These are phyloP conservation scores for Hyles euphorbiae DNA, from an alignment of 1,140 invertebrate genomes.

Conservation along the genomic window DNA sequence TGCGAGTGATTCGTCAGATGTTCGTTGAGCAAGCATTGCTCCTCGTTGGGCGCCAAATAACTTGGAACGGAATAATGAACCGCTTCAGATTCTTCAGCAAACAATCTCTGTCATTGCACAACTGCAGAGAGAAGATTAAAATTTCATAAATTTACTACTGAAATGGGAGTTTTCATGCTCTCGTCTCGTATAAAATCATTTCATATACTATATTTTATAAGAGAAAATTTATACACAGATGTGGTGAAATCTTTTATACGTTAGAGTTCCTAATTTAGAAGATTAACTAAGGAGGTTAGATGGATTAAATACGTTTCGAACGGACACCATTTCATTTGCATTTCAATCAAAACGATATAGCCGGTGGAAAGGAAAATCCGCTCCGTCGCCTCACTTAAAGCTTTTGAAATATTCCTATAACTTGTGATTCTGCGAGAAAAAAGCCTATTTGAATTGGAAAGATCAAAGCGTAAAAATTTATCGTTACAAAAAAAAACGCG, in stretches of 20 bases:
- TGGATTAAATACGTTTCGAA: conserved; percentile 66
- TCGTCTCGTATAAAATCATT: neutral
- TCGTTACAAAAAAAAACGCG: conserved; percentile 67
- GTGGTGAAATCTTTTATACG: neutral
- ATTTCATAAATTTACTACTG: conserved; percentile 27
- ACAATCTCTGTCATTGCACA: conserved; percentile 36
- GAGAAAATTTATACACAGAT: neutral
- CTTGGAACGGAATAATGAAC: conserved; percentile 44
- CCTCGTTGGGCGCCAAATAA: conserved; percentile 43
- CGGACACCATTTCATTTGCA: conserved; percentile 71
- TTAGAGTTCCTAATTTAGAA: conserved; percentile 44
- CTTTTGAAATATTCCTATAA: conserved; percentile 74
- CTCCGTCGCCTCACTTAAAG: conserved; percentile 70
- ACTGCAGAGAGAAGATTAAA: conserved; percentile 36
- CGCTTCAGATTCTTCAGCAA: conserved; percentile 38
- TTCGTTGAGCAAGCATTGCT: conserved; percentile 24
- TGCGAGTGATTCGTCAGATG: conserved; percentile 34
- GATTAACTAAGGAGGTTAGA: conserved; percentile 57
- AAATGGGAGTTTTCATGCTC: neutral
- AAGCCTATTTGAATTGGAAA: conserved; percentile 74
- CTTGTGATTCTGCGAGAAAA: conserved; percentile 67
- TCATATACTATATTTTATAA: conserved; percentile 16
- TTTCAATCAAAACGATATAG: conserved; percentile 72
- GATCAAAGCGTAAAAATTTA: conserved; percentile 74
- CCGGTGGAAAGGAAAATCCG: conserved; percentile 69